A percentile compares a stretch with the other conserved stretches of the same genome.
These are phyloP conservation scores for Babylonia areolata DNA, from an alignment of 1,140 invertebrate species.

Conservation along the genomic window DNA sequence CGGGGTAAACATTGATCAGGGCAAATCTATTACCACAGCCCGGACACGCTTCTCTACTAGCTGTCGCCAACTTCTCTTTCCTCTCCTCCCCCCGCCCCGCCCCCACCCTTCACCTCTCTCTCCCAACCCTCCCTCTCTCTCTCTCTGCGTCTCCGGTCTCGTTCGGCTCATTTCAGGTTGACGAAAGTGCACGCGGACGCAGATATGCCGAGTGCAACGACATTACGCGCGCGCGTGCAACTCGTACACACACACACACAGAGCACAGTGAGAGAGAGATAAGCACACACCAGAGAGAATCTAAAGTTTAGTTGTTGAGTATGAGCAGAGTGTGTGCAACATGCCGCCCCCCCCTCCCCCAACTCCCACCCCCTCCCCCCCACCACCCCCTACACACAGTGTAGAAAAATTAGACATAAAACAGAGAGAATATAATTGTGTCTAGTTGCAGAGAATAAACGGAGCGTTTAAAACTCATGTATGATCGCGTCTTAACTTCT, in stretches of 20 bases:
- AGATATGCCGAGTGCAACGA: neutral
- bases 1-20: conserved; percentile 12
- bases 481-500: too few relatives aligned
- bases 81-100: neutral
- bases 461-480: too few relatives aligned
- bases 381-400: too few relatives aligned
- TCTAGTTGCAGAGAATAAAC: too few relatives aligned
- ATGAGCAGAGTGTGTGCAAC: neutral
- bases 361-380: too few relatives aligned
- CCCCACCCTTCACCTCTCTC: neutral
- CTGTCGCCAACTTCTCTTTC: neutral
- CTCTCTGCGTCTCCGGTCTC: conserved; percentile 1
- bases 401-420: neutral
- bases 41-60: neutral
- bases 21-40: neutral
- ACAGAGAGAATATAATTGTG: neutral
- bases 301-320: neutral
- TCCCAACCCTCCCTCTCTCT: conserved; percentile 4
- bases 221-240: too few relatives aligned
- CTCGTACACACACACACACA: too few relatives aligned
- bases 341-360: too few relatives aligned
- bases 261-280: too few relatives aligned
- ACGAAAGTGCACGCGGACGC: too few relatives aligned
- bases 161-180: too few relatives aligned
- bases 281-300: neutral